Evolutionary conservation across 1,140 invertebrate genomes (phyloP).

Genomic region (Drosophila ananassae): DNA sequence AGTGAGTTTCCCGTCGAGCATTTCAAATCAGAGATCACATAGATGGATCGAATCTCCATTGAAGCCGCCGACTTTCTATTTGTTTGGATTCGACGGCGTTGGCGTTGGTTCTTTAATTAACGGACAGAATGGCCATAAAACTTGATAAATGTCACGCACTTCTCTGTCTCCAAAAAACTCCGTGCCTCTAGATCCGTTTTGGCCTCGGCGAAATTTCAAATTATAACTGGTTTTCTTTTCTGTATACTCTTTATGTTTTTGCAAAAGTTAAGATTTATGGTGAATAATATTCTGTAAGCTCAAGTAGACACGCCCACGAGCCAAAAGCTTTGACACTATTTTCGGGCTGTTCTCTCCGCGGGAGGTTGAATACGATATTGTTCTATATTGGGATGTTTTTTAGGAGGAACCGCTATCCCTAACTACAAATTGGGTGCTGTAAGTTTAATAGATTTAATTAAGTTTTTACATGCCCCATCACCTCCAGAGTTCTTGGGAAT

Average conservation of each 20-base stretch:
- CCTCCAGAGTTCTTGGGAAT: constrained; percentile 17
- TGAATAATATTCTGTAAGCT: constrained; percentile 28
- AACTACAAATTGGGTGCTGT: background rate
- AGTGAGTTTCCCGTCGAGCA: constrained; percentile 23
- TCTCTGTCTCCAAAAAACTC: constrained; percentile 26
- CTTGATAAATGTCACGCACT: constrained; percentile 72
- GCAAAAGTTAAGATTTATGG: constrained; percentile 38
- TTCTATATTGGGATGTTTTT: background rate
- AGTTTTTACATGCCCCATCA: background rate
- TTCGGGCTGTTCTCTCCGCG: background rate
- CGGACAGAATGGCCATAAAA: constrained; percentile 64
- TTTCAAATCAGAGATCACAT: constrained; percentile 27
- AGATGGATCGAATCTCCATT: constrained; percentile 30
- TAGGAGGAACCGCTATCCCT: background rate
- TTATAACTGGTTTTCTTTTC: constrained; percentile 50
- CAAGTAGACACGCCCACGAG: constrained; percentile 50
- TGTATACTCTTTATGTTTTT: constrained; percentile 5
- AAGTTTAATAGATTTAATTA: constrained; percentile 12
- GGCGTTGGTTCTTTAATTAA: constrained; percentile 68
- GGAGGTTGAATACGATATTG: background rate
- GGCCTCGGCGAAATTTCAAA: constrained; percentile 49
- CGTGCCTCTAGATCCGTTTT: constrained; percentile 36
- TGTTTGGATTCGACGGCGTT: constrained; percentile 49
- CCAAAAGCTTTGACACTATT: constrained; percentile 20
- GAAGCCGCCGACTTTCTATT: constrained; percentile 70